Conservation (phyloP, 2,113 vertebrate genomes). For the Fulica atra region DNA sequence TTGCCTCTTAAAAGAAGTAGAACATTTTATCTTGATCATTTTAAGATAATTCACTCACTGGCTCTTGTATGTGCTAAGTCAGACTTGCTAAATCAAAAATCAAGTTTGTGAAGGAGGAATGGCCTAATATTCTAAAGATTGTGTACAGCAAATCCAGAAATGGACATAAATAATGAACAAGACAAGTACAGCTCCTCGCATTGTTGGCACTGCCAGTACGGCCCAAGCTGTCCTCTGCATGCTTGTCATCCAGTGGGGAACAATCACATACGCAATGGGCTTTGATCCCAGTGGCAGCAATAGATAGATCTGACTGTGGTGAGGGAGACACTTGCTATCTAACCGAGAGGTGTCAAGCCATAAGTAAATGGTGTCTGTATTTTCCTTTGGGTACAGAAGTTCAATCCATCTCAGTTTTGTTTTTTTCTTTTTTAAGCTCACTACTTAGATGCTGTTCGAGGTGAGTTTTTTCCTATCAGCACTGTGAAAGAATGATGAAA, state of each 20-base stretch:
- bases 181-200: background rate
- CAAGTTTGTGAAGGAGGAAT: background rate
- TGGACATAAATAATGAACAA: background rate
- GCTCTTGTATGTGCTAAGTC: background rate
- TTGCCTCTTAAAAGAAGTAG: background rate
- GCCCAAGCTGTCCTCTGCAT: background rate
- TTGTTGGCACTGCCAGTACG: background rate
- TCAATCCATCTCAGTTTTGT: conserved; percentile 64
- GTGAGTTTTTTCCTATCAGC: conserved; percentile 68
- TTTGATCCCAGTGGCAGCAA: background rate
- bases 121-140: background rate
- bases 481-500: conserved; percentile 18
- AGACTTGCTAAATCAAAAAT: background rate
- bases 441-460: conserved; percentile 82
- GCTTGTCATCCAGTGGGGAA: background rate
- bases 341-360: conserved; percentile 51
- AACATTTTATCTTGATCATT: background rate
- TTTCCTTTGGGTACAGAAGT: conserved; percentile 63
- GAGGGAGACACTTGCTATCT: background rate
- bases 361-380: conserved; percentile 43
- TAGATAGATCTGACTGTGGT: background rate
- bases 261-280: background rate
- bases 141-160: background rate
- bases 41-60: background rate
- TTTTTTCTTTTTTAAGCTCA: conserved; percentile 74